Evolutionary conservation across 2,888 invertebrate genomes (phyloP).

Genomic region (Zygothrica quintamaculata): DNA sequence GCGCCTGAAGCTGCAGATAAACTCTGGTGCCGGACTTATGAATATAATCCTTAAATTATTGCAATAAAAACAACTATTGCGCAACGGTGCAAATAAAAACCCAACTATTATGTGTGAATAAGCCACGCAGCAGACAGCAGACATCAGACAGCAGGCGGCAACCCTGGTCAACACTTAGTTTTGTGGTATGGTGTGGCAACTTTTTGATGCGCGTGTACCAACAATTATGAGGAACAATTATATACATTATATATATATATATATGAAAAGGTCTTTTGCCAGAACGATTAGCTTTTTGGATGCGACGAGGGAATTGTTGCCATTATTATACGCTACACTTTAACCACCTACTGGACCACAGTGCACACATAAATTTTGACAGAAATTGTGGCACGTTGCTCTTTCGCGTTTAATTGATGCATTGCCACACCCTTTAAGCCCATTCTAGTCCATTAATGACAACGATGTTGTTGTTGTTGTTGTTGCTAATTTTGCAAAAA

Average conservation of each 20-base stretch:
- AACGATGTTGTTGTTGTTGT: slow-evolving; percentile 7
- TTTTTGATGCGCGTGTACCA: slow-evolving; percentile 34
- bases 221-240: slow-evolving; percentile 71
- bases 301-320: slow-evolving; percentile 49
- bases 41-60: slow-evolving; percentile 78
- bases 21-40: slow-evolving; percentile 68
- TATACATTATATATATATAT: too few species aligned
- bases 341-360: too few species aligned
- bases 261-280: slow-evolving; percentile 36
- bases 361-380: too few species aligned
- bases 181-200: slow-evolving; percentile 35
- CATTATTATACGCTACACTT: slow-evolving; percentile 40
- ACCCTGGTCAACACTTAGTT: slow-evolving; percentile 24
- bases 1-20: slow-evolving; percentile 64
- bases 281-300: slow-evolving; percentile 75
- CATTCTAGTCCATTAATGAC: too few species aligned
- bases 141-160: slow-evolving; percentile 7
- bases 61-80: slow-evolving; percentile 60
- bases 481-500: slow-evolving; percentile 24
- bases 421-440: slow-evolving; percentile 5
- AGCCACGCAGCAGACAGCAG: slow-evolving; percentile 32
- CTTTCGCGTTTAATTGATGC: neutral
- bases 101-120: slow-evolving; percentile 73
- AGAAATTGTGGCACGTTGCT: neutral
- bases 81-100: slow-evolving; percentile 60